Evolutionary conservation across 2,113 vertebrate species (phyloP), one percentile per base, ranked within the genome.

Genomic region (Phalacrocorax carbo): DNA sequence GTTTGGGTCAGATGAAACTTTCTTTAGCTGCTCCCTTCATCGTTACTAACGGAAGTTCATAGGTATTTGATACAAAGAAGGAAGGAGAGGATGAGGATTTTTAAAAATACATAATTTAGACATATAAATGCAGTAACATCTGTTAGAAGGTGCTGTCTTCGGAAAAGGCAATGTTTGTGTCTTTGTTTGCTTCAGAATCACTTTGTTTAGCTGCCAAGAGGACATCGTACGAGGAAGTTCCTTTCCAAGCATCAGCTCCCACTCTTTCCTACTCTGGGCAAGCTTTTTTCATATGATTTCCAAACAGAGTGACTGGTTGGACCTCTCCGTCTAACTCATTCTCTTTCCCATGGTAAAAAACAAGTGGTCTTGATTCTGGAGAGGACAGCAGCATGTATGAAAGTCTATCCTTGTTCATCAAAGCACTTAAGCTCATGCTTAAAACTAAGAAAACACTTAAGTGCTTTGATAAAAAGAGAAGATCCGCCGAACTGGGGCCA

Each of bases 371-470:
- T 76, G 25, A 58, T 72, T 73, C 70, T 80, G 71, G 55, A 83
- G 46, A 46, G 46, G 83, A 86, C 62, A 62, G 42, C 79, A 83
- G 55, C 79, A 81, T 29, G 23, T 85, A 78, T 91, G 73, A 69
- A 93, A 97, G 86, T 76, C 81, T 93, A 66, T 77, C 71, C 71
- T 80, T 94, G 68, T 80, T 95, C 78, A 62, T 64, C 38, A 71
- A 88, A 95, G 78, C n/a, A 70, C 78, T 91, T 82, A 94, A 91
- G 29, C 26, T 85, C 38, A 10, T 68, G 30, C 71, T 95, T 88
- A 93, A 86, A 94, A 26, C 85, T 96, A 88, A 86, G 89, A 55
- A 94, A 87, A 93, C 55, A 75, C 78, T 95, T 86, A 94, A 91
- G 73, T 77, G 38, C 82, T 93, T 92, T 88, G 78, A 90, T 91